Evolutionary conservation across 2,113 vertebrate species (phyloP).

Genomic region (Pristiophorus japonicus): DNA sequence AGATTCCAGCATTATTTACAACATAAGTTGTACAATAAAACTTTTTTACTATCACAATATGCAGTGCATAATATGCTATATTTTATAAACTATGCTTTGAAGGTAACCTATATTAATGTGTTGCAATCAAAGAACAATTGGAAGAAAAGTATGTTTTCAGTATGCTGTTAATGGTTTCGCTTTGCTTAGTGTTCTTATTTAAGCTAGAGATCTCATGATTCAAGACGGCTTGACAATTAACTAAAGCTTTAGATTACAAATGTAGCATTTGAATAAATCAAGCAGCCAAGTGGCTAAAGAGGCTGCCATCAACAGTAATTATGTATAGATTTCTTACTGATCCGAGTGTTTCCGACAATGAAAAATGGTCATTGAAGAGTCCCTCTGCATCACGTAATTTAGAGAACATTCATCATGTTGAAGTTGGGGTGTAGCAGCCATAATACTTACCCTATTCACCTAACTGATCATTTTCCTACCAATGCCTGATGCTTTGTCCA

Average conservation of each 20-base stretch:
- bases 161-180: not conserved
- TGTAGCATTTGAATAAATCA: not conserved
- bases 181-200: not conserved
- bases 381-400: not conserved
- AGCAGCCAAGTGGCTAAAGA: not conserved
- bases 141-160: not conserved
- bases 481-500: not conserved
- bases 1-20: not conserved
- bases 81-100: not conserved
- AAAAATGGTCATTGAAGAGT: not conserved
- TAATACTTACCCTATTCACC: not conserved
- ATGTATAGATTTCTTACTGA: not conserved
- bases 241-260: constrained; percentile 11
- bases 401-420: not conserved
- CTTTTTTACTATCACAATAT: not conserved
- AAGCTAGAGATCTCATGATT: not conserved
- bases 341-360: not conserved
- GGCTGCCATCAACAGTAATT: not conserved
- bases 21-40: not conserved
- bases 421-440: not conserved
- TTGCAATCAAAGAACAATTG: not conserved
- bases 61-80: not conserved
- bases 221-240: not conserved
- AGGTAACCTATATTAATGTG: not conserved
- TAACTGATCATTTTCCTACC: constrained; percentile 1